phyloP scores from a whole-genome alignment of 2,888 invertebrate genomes.

The Amblyjoppa fuscipennis region DNA sequence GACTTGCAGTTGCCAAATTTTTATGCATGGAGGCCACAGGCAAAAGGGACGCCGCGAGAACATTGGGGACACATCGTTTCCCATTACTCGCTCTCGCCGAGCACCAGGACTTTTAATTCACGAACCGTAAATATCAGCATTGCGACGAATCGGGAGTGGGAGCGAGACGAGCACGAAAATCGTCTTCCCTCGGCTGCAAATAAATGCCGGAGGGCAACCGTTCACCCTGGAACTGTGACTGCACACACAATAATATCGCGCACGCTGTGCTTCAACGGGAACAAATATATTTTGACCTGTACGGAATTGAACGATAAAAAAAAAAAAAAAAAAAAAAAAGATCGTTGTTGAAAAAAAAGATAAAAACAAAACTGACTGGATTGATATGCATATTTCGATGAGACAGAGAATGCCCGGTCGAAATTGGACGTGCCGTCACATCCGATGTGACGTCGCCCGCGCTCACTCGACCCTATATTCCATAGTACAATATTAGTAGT shows the following conservation, averaged over 20 bases:
- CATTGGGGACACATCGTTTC: constrained; percentile 53
- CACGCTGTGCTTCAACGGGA: neutral
- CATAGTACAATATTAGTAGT: constrained; percentile 21
- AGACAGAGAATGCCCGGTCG: constrained; percentile 1
- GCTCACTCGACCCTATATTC: constrained; percentile 13
- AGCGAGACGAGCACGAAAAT: constrained; percentile 15
- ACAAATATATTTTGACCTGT: constrained; percentile 4
- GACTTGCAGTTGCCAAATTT: constrained; percentile 32
- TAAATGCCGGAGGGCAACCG: neutral
- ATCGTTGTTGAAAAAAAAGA: neutral
- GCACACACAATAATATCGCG: too few species aligned
- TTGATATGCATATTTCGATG: constrained; percentile 38
- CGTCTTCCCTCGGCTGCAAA: constrained; percentile 16
- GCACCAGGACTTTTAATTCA: constrained; percentile 50
- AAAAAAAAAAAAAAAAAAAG: neutral
- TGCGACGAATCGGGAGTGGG: neutral
- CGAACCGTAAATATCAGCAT: constrained; percentile 47
- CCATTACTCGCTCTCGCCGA: constrained; percentile 21
- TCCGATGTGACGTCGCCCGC: constrained; percentile 9
- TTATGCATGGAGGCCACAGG: constrained; percentile 40
- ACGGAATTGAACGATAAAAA: neutral
- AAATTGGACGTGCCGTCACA: constrained; percentile 23
- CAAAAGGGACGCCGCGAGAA: constrained; percentile 36
- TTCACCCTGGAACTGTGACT: too few species aligned
- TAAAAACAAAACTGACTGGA: neutral